Percentiles rank a stretch among this genome's conserved stretches.
These are phyloP conservation scores for Anolis apletophallus DNA, from an alignment of 2,797 vertebrate genomes.

Conservation along the genomic window DNA sequence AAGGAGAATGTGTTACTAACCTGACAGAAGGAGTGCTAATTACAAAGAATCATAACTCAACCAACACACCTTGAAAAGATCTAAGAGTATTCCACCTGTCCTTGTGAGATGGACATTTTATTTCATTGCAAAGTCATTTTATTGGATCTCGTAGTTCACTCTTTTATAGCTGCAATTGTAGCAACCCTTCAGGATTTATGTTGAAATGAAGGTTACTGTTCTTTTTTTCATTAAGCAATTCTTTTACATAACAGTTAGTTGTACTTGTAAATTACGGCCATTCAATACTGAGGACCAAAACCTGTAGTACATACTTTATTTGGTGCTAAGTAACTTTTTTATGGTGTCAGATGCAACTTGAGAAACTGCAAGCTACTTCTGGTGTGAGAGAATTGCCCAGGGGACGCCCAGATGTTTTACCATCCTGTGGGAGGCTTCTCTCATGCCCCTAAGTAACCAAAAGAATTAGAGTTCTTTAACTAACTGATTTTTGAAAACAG, in stretches of 20 bases:
- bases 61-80: constrained; percentile 34
- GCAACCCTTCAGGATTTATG: constrained; percentile 38
- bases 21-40: constrained; percentile 41
- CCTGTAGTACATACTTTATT: background rate
- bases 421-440: too few relatives aligned
- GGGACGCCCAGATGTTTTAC: too few relatives aligned
- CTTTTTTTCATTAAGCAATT: background rate
- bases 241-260: background rate
- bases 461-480: background rate
- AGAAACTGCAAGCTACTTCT: too few relatives aligned
- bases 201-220: constrained; percentile 32
- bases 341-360: too few relatives aligned
- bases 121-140: constrained; percentile 36
- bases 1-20: constrained; percentile 45
- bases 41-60: constrained; percentile 53
- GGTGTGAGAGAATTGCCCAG: too few relatives aligned
- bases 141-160: constrained; percentile 38
- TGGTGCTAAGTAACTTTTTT: background rate
- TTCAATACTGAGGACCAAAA: background rate
- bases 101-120: constrained; percentile 34
- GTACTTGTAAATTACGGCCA: constrained; percentile 3
- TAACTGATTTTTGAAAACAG: background rate
- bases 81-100: constrained; percentile 26
- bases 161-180: constrained; percentile 32
- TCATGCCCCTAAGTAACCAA: background rate